Conservation (phyloP, 2,888 invertebrate species). For the Drosophila quinaria region DNA sequence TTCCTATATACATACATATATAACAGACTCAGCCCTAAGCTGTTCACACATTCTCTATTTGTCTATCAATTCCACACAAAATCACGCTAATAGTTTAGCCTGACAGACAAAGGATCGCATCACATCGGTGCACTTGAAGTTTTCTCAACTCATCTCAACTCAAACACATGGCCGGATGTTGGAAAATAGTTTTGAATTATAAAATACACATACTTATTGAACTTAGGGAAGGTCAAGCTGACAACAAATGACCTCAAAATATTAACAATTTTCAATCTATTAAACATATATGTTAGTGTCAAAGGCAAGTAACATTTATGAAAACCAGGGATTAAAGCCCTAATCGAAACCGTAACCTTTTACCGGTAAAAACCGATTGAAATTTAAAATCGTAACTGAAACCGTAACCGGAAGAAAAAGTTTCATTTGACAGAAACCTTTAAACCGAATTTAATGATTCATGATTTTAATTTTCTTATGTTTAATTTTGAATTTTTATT, state of each 20-base stretch:
- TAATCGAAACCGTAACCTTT: too few relatives aligned
- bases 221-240: slow-evolving; percentile 6
- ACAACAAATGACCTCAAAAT: background rate
- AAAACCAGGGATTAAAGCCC: too few relatives aligned
- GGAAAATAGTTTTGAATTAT: slow-evolving; percentile 2
- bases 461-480: too few relatives aligned
- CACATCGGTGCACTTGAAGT: slow-evolving; percentile 31
- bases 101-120: slow-evolving; percentile 66
- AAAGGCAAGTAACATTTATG: too few relatives aligned
- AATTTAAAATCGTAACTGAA: too few relatives aligned
- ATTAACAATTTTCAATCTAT: slow-evolving; percentile 1
- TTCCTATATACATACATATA: background rate
- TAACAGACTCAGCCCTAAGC: slow-evolving; percentile 8
- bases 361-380: too few relatives aligned
- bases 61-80: slow-evolving; percentile 28
- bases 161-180: slow-evolving; percentile 18
- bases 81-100: slow-evolving; percentile 45
- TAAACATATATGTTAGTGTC: background rate
- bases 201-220: slow-evolving; percentile 6
- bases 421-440: too few relatives aligned
- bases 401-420: too few relatives aligned
- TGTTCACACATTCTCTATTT: slow-evolving; percentile 27
- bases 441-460: too few relatives aligned
- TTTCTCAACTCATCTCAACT: background rate
- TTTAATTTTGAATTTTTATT: too few relatives aligned